phyloP scores from a whole-genome alignment of 2,888 invertebrate genomes.

The Tholera decimalis region DNA sequence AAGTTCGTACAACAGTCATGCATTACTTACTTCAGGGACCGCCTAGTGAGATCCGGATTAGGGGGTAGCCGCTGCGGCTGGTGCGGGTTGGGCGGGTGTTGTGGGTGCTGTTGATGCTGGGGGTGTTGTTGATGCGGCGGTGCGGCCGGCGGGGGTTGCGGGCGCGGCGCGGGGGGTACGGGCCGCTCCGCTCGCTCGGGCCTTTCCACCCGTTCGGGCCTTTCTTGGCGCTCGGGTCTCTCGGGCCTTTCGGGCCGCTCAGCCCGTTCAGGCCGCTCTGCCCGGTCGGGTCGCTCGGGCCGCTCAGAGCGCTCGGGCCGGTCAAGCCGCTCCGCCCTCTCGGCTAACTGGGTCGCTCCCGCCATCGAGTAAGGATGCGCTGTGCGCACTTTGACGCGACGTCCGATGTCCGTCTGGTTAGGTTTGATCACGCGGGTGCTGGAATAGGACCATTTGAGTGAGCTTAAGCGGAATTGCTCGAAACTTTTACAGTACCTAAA shows the following conservation, averaged over 20 bases:
- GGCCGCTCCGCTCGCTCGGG: conserved; percentile 70
- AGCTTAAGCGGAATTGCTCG: conserved; percentile 44
- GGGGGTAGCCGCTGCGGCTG: conserved; percentile 88
- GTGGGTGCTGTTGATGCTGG: conserved; percentile 70
- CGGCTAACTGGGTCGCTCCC: conserved; percentile 76
- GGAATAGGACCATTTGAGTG: conserved; percentile 75
- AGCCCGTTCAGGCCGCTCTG: conserved; percentile 75
- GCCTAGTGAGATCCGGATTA: conserved; percentile 93
- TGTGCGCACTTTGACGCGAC: conserved; percentile 95
- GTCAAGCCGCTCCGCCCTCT: conserved; percentile 76
- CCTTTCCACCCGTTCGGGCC: conserved; percentile 71
- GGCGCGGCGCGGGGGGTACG: conserved; percentile 65
- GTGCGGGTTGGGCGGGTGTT: conserved; percentile 80
- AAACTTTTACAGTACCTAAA: conserved; percentile 9
- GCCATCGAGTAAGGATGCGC: conserved; percentile 83
- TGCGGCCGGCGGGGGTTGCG: conserved; percentile 68
- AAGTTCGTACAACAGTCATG: conserved; percentile 23
- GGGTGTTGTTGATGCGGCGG: conserved; percentile 67
- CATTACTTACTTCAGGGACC: conserved; percentile 93
- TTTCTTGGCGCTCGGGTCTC: conserved; percentile 73
- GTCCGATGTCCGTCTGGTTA: conserved; percentile 97
- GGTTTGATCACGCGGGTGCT: conserved; percentile 98
- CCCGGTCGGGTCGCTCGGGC: conserved; percentile 75
- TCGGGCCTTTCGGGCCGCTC: conserved; percentile 76
- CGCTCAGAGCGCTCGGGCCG: conserved; percentile 75